Conservation (phyloP, 2,797 vertebrate genomes). For the Cryptoprocta ferox region DNA sequence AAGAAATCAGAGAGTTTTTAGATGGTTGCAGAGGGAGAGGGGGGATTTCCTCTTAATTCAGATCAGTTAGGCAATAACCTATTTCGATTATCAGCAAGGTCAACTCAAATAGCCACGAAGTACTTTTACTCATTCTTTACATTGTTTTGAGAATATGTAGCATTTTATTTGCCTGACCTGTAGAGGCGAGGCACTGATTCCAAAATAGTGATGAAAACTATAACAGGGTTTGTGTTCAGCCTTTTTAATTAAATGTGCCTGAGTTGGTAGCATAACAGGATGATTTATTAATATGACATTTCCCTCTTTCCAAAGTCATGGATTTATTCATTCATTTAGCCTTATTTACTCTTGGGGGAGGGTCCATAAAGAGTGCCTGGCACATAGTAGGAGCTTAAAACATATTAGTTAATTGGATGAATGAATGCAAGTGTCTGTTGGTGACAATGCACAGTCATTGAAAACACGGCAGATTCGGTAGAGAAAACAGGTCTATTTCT, state of each 20-base stretch:
- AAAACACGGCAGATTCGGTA: background rate
- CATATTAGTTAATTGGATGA: background rate
- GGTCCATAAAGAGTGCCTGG: background rate
- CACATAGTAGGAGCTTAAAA: background rate
- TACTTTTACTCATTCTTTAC: background rate
- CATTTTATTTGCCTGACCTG: background rate
- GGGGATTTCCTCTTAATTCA: conserved; percentile 35
- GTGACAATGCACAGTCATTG: background rate
- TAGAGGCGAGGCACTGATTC: background rate
- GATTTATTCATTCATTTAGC: background rate
- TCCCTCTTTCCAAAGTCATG: background rate
- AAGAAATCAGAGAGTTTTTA: background rate
- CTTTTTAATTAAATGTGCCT: conserved; percentile 12
- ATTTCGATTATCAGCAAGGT: conserved; percentile 16
- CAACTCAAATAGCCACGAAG: background rate
- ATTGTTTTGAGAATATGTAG: background rate
- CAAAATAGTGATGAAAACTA: background rate
- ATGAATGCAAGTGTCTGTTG: background rate
- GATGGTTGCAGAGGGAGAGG: background rate
- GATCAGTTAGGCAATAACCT: background rate
- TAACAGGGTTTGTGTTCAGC: background rate
- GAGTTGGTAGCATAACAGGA: background rate
- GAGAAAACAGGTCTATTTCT: background rate
- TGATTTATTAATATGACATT: background rate
- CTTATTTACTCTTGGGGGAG: background rate